Evolutionary conservation across 1,140 invertebrate genomes (phyloP).

Genomic region (Mizuhopecten yessoensis): DNA sequence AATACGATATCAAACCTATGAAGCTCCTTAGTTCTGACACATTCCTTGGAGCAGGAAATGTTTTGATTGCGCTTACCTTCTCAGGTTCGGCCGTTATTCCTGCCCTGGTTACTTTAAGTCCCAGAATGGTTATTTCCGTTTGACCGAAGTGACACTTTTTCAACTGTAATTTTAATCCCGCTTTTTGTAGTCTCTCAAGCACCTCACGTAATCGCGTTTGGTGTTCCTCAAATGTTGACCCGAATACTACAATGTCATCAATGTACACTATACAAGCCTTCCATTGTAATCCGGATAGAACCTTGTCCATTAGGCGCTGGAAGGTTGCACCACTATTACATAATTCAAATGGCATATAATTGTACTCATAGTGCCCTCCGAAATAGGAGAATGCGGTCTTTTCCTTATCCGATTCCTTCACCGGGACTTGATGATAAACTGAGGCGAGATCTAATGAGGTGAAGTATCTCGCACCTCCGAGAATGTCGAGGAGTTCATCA

Average conservation of each 20-base stretch:
- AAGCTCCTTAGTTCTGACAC: neutral
- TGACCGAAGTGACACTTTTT: slow-evolving; percentile 36
- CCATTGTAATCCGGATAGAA: neutral
- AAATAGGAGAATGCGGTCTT: slow-evolving; percentile 49
- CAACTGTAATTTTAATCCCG: slow-evolving; percentile 2
- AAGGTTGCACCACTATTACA: slow-evolving; percentile 53
- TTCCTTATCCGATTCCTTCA: slow-evolving; percentile 45
- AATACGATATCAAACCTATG: neutral
- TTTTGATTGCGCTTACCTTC: slow-evolving; percentile 68
- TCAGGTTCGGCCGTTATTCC: slow-evolving; percentile 44
- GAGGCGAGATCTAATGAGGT: slow-evolving; percentile 42
- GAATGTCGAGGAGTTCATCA: slow-evolving; percentile 44
- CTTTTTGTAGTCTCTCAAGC: neutral
- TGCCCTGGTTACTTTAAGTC: neutral
- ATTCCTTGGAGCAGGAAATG: slow-evolving; percentile 68
- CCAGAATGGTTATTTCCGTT: neutral
- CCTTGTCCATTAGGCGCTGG: slow-evolving; percentile 44
- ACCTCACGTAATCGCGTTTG: slow-evolving; percentile 10
- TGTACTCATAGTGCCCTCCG: slow-evolving; percentile 43
- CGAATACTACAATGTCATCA: slow-evolving; percentile 30
- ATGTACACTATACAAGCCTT: slow-evolving; percentile 43
- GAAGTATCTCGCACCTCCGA: slow-evolving; percentile 43
- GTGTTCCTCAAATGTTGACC: neutral
- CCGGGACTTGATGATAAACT: slow-evolving; percentile 41
- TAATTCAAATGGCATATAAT: slow-evolving; percentile 51